Percentiles rank a stretch among this genome's conserved stretches.
These are phyloP conservation scores for Xiphorhynchus elegans DNA, from an alignment of 2,113 vertebrate species.

Conservation along the genomic window DNA sequence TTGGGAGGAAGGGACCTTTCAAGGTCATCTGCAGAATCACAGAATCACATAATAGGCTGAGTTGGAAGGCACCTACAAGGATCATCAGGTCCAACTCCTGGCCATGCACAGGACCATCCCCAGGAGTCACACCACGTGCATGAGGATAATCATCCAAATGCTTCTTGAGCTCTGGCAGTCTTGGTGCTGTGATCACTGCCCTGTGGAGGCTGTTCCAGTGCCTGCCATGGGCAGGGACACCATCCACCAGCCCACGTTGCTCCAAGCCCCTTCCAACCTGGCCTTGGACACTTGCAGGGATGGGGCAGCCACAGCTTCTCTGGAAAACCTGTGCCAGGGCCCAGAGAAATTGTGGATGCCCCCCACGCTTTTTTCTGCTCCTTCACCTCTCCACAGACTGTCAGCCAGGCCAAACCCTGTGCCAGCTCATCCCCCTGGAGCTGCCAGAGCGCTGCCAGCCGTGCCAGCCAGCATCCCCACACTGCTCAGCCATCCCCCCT, in stretches of 20 bases:
- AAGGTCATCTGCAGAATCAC: too few relatives aligned
- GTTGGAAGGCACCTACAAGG: not conserved
- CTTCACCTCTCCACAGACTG: not conserved
- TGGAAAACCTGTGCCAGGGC: not conserved
- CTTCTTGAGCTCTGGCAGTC: not conserved
- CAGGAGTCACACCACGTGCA: not conserved
- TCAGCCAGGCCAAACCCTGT: not conserved
- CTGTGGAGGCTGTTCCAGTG: not conserved
- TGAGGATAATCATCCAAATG: not conserved
- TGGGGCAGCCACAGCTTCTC: not conserved
- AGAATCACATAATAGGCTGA: not conserved
- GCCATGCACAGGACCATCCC: not conserved
- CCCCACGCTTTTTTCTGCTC: not conserved
- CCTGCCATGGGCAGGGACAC: not conserved
- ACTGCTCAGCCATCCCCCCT: constrained; percentile 3
- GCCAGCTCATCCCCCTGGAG: not conserved
- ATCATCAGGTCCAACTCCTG: not conserved
- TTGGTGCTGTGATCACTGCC: not conserved
- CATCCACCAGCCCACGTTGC: fast-evolving
- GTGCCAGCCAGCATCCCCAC: not conserved
- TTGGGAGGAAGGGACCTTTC: not conserved
- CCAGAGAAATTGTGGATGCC: not conserved
- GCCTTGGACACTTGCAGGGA: too few relatives aligned
- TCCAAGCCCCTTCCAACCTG: not conserved
- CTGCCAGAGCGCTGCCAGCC: not conserved